Conservation (phyloP, 2,113 vertebrate genomes). For the Orthonyx spaldingii region DNA sequence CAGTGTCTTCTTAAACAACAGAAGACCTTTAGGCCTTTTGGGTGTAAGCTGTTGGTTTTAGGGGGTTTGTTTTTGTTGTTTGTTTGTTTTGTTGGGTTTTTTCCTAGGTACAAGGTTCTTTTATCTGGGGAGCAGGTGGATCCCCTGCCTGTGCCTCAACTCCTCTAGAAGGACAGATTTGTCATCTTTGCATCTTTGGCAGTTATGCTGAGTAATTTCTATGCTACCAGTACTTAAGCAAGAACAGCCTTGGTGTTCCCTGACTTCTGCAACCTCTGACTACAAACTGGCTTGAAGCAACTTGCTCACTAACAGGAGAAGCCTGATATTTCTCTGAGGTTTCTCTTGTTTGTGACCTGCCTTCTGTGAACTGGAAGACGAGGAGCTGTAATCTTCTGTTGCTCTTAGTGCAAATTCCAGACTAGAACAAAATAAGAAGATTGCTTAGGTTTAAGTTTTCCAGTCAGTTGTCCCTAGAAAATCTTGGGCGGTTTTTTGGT, state of each 20-base stretch:
- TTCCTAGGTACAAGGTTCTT: background rate
- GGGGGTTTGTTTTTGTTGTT: background rate
- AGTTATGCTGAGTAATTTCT: background rate
- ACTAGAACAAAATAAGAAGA: background rate
- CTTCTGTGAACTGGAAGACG: background rate
- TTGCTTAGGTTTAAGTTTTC: background rate
- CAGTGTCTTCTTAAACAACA: background rate
- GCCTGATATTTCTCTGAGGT: background rate
- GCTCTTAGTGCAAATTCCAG: background rate
- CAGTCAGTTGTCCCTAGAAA: background rate
- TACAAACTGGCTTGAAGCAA: background rate
- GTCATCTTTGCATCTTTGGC: background rate
- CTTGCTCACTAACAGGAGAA: background rate
- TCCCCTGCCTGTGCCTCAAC: background rate
- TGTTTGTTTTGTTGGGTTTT: background rate
- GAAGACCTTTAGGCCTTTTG: background rate
- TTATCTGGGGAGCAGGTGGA: background rate
- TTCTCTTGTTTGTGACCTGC: background rate
- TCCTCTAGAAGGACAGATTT: background rate
- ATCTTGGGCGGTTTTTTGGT: background rate
- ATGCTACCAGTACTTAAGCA: background rate
- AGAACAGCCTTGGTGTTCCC: background rate
- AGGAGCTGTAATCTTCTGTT: background rate
- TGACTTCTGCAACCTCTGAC: background rate
- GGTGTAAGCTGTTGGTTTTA: background rate